Base-by-base conservation (phyloP, 2,797 vertebrate genomes). In the Halcyon badia region DNA sequence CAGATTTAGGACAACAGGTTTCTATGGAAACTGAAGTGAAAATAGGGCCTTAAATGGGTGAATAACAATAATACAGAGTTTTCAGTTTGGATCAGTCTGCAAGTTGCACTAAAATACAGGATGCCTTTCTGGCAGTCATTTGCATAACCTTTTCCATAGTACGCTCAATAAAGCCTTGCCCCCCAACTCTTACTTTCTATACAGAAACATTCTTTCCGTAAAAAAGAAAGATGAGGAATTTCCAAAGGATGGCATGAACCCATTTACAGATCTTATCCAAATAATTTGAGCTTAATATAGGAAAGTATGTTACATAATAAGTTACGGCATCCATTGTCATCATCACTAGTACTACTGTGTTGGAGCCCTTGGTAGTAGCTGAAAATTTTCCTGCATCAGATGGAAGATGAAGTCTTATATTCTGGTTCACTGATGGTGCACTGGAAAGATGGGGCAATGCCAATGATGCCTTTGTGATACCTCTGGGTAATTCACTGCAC, bases 1-100 rank as follows among this genome's bases (percentile, higher is more conserved):
- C 68, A 96, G 95, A 95, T 96, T 97, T 96, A 96, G 97, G 97
- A 97, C 97, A 97, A 97, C 94, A 93, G 84, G 97, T 97, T 97
- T 96, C 97, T 96, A 96, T 97, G 95, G 97, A 96, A 97, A 97
- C 97, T 56, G 78, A 96, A 96, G 90, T 81, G 95, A 95, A 97
- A 96, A 96, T 92, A 96, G 87, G 87, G 94, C 92, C 82, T 87
- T 95, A 97, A 94, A 97, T 89, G 87, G 72, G 54, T 76, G 93
- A 96, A 96, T 92, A 95, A 95, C 76, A 89, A 81, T 94, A 94
- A 96, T 83, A 91, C 10, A 56, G 94, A 91, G 61, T 95, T 94
- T 72, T 94, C 46, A 66, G 60, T 96, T 97, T 93, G 93, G 86
- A 94, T 96, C 71, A 78, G 56, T 80, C 78, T 81, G 52, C 71